Conservation (phyloP, 35 echinoderm and acorn worm genomes). For the Chiridota heheva region DNA sequence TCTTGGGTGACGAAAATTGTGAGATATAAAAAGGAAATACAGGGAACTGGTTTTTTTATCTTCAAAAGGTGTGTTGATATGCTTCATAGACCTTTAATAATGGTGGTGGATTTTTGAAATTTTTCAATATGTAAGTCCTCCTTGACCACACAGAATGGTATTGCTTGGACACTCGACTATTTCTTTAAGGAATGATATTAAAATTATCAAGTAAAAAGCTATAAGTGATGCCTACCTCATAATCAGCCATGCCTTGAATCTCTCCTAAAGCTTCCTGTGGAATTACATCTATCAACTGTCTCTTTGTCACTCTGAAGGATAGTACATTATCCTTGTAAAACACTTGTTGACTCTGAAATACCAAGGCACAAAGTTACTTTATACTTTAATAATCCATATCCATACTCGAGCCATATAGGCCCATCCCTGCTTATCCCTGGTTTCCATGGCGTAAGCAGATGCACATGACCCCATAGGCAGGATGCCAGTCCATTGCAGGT, state of each 20-base stretch:
- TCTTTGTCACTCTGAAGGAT: neutral
- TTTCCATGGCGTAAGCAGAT: too few relatives aligned
- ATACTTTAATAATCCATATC: too few relatives aligned
- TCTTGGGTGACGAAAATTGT: too few relatives aligned
- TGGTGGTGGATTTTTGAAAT: neutral
- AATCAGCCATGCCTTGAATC: neutral
- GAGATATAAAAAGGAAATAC: too few relatives aligned
- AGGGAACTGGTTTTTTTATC: too few relatives aligned
- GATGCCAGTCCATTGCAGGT: too few relatives aligned
- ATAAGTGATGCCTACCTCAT: neutral
- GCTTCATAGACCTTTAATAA: too few relatives aligned
- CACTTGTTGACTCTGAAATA: neutral
- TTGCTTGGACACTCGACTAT: neutral
- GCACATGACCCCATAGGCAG: too few relatives aligned
- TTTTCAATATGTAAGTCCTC: neutral
- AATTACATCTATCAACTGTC: slow-evolving; percentile 19
- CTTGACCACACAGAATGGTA: neutral
- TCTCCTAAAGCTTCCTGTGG: slow-evolving; percentile 8
- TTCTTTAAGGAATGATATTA: neutral
- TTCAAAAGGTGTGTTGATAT: too few relatives aligned
- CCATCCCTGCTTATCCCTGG: too few relatives aligned
- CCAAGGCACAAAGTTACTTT: neutral
- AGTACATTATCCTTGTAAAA: slow-evolving; percentile 28
- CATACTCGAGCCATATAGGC: too few relatives aligned
- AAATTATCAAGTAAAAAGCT: neutral